Percentiles rank a stretch among this genome's conserved stretches.
Conservation (phyloP, 2,797 vertebrate genomes). For the Scolopax bukidnonensis region DNA sequence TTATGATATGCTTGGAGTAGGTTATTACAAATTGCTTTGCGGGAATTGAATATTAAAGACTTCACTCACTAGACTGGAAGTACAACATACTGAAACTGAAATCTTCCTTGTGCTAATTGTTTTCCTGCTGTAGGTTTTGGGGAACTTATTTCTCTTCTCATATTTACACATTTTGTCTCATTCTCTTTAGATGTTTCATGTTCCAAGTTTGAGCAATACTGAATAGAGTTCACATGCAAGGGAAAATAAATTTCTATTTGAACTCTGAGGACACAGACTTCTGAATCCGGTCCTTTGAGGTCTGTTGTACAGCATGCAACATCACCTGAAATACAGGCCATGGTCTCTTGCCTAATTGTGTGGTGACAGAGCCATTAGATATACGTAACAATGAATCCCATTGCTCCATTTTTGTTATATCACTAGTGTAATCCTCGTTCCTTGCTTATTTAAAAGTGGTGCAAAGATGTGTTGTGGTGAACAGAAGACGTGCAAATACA, state of each 20-base stretch:
- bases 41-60: background rate
- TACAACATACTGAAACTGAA: background rate
- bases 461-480: background rate
- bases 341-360: background rate
- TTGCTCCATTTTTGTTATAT: background rate
- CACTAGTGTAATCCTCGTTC: background rate
- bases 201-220: background rate
- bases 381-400: background rate
- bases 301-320: background rate
- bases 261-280: background rate
- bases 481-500: background rate
- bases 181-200: background rate
- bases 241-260: background rate
- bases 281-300: background rate
- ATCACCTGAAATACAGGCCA: background rate
- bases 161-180: rapidly evolving
- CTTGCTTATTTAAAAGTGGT: background rate
- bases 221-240: rapidly evolving
- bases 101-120: background rate
- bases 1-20: background rate
- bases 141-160: background rate
- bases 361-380: background rate
- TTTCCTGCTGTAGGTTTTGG: background rate
- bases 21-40: background rate
- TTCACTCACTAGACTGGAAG: background rate